Base-by-base conservation (phyloP, 53 echinoderm and acorn worm species). In the Holothuria scabra region DNA sequence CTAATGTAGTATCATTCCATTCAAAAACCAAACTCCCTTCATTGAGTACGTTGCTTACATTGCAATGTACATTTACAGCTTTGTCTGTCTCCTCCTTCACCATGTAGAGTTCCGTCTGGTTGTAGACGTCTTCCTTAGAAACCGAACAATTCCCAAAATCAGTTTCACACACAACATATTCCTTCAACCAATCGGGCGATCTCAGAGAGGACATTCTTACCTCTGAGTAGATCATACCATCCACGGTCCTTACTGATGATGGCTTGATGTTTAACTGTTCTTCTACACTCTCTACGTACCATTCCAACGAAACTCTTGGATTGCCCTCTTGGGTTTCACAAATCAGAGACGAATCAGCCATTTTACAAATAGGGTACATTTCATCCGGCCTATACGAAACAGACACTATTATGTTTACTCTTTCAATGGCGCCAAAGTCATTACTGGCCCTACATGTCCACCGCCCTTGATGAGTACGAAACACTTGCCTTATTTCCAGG, bases 301-400 rank as follows among this genome's bases (percentile, higher is more conserved):
- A 78, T 2, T 56, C 31, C 1, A 78, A 24, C 1, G 78, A 56
- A n/a, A 78, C 57, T 58, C 58, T 56, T 14, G 78, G 78, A 31
- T 78, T 78, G 12, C 78, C 78, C 31, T 78, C 78, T 78, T 78
- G 78, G 21, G 59, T 78, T 29, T 4, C 25, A 78, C 78, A 78
- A 26, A 23, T 30, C 29, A 78, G 32, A 55, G 56, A 56, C 30
- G 30, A 48, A 58, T 25, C 48, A n/a, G 28, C 24, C 16, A 58
- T 32, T 56, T 28, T 59, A 31, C 78, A 78, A 28, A 78, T 56
- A 9, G 78, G 78, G 32, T 78, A 78, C 59, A 26, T 57, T 14
- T 56, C 28, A 58, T 78, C 78, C 8, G 78, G 78, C 13, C 28
- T 12, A 30, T 78, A 78, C 52, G 12, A 28, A 2, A 78, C 78